Evolutionary conservation across 2,113 vertebrate species (phyloP), one percentile per base, ranked within the genome.

Genomic region (Arvicanthis niloticus): DNA sequence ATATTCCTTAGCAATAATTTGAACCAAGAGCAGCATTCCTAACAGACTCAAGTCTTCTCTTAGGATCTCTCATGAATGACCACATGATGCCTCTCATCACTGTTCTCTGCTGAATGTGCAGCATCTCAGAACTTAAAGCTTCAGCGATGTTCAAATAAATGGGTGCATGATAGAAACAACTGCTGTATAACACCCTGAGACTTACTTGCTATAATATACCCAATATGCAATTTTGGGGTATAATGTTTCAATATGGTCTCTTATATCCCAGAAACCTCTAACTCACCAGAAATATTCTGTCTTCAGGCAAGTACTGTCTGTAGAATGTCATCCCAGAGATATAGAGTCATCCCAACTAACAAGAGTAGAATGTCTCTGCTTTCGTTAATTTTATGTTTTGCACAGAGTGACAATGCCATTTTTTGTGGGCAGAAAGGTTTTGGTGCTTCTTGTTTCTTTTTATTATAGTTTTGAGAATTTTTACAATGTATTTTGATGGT

Each of bases 291-390:
- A 65, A 65, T 9, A 65, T 65, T 65, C 62, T 65, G 3, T 65
- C 9, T 65, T 65, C 19, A 70, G 10, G 42, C 72, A 77, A 51
- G 70, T 65, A 70, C 26, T 92, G 16, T 65, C 24, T 56, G 48
- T 76, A 82, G 31, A 86, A 75, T 91, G 37, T 31, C 81, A 80
- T 29, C 89, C 58, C 19, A 22, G 77, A 93, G 82, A 95, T 53
- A 17, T 45, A 73, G 78, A 87, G 85, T 70, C 42, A 96, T 76
- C 29, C 77, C 22, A 15, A 97, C 62, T 95, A 89, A 87, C 26
- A 37, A 76, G 56, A 89, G 77, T 93, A n/a, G 42, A 67, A 81
- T 90, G 81, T 89, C 58, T 85, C 88, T 81, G 91, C 85, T 93
- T 96, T 96, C 88, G 5, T 76, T 51, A 95, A 3, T 19, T 29